Conservation (phyloP, 2,113 vertebrate species). For the Arothron firmamentum region DNA sequence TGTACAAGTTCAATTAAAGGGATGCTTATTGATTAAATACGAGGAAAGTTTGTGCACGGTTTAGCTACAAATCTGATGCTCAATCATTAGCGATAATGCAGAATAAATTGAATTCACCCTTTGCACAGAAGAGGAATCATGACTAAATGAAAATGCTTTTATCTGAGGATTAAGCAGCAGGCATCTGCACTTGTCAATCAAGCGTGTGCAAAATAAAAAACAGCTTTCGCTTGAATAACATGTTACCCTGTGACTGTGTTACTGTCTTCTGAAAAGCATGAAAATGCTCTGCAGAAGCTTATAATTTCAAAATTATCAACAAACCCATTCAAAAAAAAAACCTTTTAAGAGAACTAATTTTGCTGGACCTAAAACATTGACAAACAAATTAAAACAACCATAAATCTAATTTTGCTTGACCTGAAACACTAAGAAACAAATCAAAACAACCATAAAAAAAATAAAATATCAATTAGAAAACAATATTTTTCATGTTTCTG, state of each 20-base stretch:
- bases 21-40: constrained; percentile 6
- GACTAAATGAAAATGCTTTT: constrained; percentile 56
- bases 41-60: constrained; percentile 8
- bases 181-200: constrained; percentile 16
- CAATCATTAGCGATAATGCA: constrained; percentile 29
- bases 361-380: too few relatives aligned
- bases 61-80: constrained; percentile 35
- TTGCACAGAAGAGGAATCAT: constrained; percentile 48
- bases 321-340: too few relatives aligned
- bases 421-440: background rate
- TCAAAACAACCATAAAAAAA: background rate
- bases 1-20: constrained; percentile 5
- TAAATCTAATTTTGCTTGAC: too few relatives aligned
- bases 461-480: too few relatives aligned
- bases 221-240: background rate
- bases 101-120: constrained; percentile 43
- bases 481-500: too few relatives aligned
- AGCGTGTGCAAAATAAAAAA: constrained; percentile 13
- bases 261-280: background rate
- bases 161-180: constrained; percentile 37
- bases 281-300: background rate
- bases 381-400: background rate
- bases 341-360: background rate
- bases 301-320: too few relatives aligned
- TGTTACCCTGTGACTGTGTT: background rate